Base-by-base conservation (phyloP, 2,888 invertebrate species). In the Brachyptera risi region DNA sequence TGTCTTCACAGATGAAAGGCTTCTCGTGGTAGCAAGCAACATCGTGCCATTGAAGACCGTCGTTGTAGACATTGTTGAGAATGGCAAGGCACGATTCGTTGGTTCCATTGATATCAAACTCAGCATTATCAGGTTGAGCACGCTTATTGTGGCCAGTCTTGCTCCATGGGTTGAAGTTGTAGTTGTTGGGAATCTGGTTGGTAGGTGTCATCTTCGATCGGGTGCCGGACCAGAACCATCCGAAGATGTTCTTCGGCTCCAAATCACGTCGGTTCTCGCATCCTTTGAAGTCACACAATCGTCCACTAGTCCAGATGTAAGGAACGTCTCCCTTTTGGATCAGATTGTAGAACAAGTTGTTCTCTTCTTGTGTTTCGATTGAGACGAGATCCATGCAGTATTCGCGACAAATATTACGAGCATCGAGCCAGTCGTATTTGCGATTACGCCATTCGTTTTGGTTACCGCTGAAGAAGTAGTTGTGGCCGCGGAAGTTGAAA, bases 221-320 rank as follows among this genome's bases (percentile, higher is more conserved):
- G 71, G 90, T 91, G 50, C 91, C 90, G 17, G 92, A 92, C 93
- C 93, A 94, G 84, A 93, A 93, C 93, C 93, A 94, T 47, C 93
- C 93, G 71, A 86, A 86, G 66, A 93, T 71, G 71, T 83, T 85
- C 77, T 92, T 92, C 65, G 93, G 93, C 74, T 92, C 92, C 66
- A 93, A 80, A 73, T 93, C 93, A 63, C 83, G 82, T 67, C 93
- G 86, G 68, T 87, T 86, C 74, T 92, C 92, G 75, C 94, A 94
- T 63, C 94, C 93, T 73, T 92, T 92, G 82, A 94, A 94, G 80
- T 94, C 93, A 73, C 94, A 94, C 62, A 93, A 83, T 69, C 93
- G 87, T 58, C 93, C 94, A 3, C 91, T 90, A 13, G 94, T 93
- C 93, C 94, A 94, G 72, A 94, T 94, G 80, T 92, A 94, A 2